Evolutionary conservation across 2,797 vertebrate species (phyloP).

Genomic region (Perodicticus potto): DNA sequence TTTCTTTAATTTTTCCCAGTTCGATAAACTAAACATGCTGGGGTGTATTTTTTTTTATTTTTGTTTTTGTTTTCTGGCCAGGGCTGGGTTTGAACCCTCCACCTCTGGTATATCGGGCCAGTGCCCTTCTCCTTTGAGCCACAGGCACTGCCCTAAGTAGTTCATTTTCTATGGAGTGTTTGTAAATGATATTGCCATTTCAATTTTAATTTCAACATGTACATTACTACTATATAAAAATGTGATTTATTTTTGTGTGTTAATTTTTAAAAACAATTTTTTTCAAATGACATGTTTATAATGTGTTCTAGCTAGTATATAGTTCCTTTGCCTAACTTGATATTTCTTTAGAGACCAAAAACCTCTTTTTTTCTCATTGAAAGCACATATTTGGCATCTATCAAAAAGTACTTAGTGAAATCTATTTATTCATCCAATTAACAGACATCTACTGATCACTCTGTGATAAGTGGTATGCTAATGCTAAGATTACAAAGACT

Average conservation of each 20-base stretch:
- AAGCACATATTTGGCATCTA: background rate
- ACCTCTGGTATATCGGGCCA: too few species aligned
- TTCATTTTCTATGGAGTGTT: slow-evolving; percentile 35
- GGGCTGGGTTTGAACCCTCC: too few species aligned
- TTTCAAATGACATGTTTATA: slow-evolving; percentile 4
- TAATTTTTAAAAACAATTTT: slow-evolving; percentile 40
- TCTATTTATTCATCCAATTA: slow-evolving; percentile 28
- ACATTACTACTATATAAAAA: background rate
- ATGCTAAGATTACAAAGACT: background rate
- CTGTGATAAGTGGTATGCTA: background rate
- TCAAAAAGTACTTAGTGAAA: slow-evolving; percentile 24
- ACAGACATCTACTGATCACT: slow-evolving; percentile 5
- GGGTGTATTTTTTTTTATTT: too few species aligned
- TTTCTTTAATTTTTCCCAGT: too few species aligned
- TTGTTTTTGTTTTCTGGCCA: too few species aligned
- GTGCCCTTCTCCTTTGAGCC: too few species aligned
- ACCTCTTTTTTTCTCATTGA: slow-evolving; percentile 15
- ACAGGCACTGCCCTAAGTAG: background rate
- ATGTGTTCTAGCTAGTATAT: background rate
- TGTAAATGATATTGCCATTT: background rate
- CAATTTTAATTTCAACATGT: slow-evolving; percentile 21
- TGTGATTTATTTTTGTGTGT: background rate
- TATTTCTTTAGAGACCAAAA: slow-evolving; percentile 6
- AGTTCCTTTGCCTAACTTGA: background rate
- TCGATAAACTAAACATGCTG: too few species aligned